Conservation (phyloP, 2,888 invertebrate genomes). For the Keiferia lycopersicella region DNA sequence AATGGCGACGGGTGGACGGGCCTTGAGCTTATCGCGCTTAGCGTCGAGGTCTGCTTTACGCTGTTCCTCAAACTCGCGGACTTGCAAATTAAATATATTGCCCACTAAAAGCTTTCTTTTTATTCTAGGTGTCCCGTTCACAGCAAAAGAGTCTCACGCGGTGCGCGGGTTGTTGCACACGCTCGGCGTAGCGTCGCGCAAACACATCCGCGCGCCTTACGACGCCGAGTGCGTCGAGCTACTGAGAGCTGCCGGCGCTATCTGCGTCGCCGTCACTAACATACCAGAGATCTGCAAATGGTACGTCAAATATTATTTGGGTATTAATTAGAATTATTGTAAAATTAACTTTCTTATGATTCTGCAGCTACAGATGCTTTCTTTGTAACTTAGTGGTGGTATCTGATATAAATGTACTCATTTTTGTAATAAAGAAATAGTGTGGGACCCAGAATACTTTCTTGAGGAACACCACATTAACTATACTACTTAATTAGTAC, state of each 20-base stretch:
- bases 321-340: too few species aligned
- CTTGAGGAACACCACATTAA: neutral
- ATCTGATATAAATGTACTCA: too few species aligned
- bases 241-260: constrained; percentile 90
- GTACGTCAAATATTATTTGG: too few species aligned
- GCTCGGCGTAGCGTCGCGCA: constrained; percentile 84
- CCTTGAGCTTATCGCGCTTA: too few species aligned
- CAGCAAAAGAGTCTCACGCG: constrained; percentile 93
- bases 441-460: neutral
- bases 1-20: too few species aligned
- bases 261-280: constrained; percentile 94
- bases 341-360: too few species aligned
- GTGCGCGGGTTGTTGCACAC: constrained; percentile 87
- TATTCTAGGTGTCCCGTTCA: constrained; percentile 91
- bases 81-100: too few species aligned
- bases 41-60: too few species aligned
- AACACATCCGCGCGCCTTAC: constrained; percentile 81
- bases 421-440: neutral
- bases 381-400: too few species aligned
- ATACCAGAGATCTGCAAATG: constrained; percentile 85
- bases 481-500: too few species aligned
- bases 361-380: too few species aligned
- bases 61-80: too few species aligned
- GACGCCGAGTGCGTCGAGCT: constrained; percentile 90
- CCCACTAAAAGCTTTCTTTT: neutral